Percentiles rank a stretch among this genome's conserved stretches.
These are phyloP conservation scores for Syngnathus rostellatus DNA, from an alignment of 2,797 vertebrate genomes.

Conservation along the genomic window DNA sequence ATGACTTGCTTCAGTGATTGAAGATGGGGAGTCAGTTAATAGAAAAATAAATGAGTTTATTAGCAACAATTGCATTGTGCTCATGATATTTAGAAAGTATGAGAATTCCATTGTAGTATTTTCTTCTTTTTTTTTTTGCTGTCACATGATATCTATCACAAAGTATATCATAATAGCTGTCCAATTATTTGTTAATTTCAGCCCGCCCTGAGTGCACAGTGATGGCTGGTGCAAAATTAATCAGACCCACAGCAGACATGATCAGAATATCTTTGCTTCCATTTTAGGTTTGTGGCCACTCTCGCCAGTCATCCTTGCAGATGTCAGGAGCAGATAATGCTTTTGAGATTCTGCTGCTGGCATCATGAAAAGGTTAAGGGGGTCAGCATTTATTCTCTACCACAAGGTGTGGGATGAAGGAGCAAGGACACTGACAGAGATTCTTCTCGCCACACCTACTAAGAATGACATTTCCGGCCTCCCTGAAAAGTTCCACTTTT, in stretches of 20 bases:
- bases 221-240: too few relatives aligned
- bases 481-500: slow-evolving; percentile 32
- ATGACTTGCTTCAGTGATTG: background rate
- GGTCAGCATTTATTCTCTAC: slow-evolving; percentile 61
- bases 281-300: slow-evolving; percentile 29
- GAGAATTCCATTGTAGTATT: too few relatives aligned
- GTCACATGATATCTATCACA: background rate
- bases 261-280: slow-evolving; percentile 25
- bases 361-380: slow-evolving; percentile 51
- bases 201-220: too few relatives aligned
- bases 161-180: too few relatives aligned
- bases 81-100: background rate
- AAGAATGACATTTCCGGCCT: slow-evolving; percentile 62
- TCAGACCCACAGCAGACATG: background rate
- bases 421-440: slow-evolving; percentile 41
- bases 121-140: background rate
- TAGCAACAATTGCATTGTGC: background rate
- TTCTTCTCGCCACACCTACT: slow-evolving; percentile 45
- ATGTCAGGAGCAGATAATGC: slow-evolving; percentile 28
- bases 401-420: slow-evolving; percentile 59
- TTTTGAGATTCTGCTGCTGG: slow-evolving; percentile 46
- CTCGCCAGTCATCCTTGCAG: slow-evolving; percentile 1
- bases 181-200: too few relatives aligned
- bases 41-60: background rate
- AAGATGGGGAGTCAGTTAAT: background rate